Evolutionary conservation across 2,797 vertebrate species (phyloP).

Genomic region (Picus viridis): DNA sequence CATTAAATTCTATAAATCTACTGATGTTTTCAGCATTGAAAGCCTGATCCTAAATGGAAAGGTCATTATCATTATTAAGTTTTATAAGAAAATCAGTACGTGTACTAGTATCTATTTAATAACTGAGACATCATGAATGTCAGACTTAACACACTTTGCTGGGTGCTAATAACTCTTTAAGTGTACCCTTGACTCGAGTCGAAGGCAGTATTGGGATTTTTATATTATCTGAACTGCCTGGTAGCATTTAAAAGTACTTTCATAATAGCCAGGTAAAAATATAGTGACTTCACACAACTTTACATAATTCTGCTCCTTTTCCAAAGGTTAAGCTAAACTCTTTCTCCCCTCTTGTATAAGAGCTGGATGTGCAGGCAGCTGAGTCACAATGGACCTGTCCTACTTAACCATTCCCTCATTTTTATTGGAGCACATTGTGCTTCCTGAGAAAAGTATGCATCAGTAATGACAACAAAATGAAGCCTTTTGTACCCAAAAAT

Average conservation of each 20-base stretch:
- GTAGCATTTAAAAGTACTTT: constrained; percentile 76
- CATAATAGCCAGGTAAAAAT: constrained; percentile 72
- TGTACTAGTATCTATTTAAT: constrained; percentile 81
- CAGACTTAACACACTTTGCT: constrained; percentile 80
- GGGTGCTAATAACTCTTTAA: constrained; percentile 81
- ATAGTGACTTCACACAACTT: constrained; percentile 74
- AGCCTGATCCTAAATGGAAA: constrained; percentile 79
- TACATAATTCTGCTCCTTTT: constrained; percentile 60
- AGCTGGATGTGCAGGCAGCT: constrained; percentile 13
- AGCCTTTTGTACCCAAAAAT: constrained; percentile 43
- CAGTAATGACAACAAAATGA: constrained; percentile 54
- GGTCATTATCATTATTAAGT: constrained; percentile 83
- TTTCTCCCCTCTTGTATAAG: not conserved
- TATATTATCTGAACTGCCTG: constrained; percentile 75
- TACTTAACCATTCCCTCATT: constrained; percentile 47
- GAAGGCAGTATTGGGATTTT: constrained; percentile 79
- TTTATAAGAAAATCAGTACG: constrained; percentile 82
- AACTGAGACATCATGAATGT: constrained; percentile 82
- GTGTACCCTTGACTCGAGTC: constrained; percentile 77
- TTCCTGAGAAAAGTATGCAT: constrained; percentile 9
- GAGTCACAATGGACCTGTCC: constrained; percentile 22
- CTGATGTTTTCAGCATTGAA: constrained; percentile 73
- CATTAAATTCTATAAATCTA: constrained; percentile 77
- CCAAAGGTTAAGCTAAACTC: constrained; percentile 59
- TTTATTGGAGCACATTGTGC: constrained; percentile 3